phyloP scores from a whole-genome alignment of 1,140 invertebrate genomes.

The Thalassaphorura encarpata region DNA sequence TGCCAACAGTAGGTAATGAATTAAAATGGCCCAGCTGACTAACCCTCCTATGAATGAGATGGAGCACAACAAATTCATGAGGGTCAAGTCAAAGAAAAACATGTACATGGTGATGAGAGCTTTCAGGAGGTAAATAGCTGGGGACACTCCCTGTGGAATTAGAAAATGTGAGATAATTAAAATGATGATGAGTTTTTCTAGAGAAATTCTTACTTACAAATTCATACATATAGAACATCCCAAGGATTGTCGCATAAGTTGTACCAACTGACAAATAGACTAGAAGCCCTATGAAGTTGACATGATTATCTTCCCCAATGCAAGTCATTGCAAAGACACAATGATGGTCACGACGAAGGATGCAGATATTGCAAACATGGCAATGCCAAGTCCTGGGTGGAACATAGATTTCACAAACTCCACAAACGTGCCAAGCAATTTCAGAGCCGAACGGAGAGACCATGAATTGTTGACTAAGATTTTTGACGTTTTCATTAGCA shows the following conservation, averaged over 20 bases:
- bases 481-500: slow-evolving; percentile 7
- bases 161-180: neutral
- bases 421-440: slow-evolving; percentile 59
- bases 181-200: too few species aligned
- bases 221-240: neutral
- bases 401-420: slow-evolving; percentile 57
- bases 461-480: slow-evolving; percentile 20
- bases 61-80: neutral
- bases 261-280: slow-evolving; percentile 23
- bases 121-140: slow-evolving; percentile 13
- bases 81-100: slow-evolving; percentile 21
- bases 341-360: slow-evolving; percentile 88
- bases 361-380: slow-evolving; percentile 62
- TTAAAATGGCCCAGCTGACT: slow-evolving; percentile 6
- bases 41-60: slow-evolving; percentile 5
- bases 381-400: slow-evolving; percentile 88
- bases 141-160: neutral
- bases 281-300: slow-evolving; percentile 24
- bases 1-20: slow-evolving; percentile 13
- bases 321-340: slow-evolving; percentile 74
- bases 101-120: too few species aligned
- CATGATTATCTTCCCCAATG: slow-evolving; percentile 30
- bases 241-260: neutral
- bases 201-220: neutral
- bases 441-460: slow-evolving; percentile 6